These are phyloP conservation scores for Corythaeola cristata DNA, from an alignment of 2,113 vertebrate species.

Conservation along the genomic window DNA sequence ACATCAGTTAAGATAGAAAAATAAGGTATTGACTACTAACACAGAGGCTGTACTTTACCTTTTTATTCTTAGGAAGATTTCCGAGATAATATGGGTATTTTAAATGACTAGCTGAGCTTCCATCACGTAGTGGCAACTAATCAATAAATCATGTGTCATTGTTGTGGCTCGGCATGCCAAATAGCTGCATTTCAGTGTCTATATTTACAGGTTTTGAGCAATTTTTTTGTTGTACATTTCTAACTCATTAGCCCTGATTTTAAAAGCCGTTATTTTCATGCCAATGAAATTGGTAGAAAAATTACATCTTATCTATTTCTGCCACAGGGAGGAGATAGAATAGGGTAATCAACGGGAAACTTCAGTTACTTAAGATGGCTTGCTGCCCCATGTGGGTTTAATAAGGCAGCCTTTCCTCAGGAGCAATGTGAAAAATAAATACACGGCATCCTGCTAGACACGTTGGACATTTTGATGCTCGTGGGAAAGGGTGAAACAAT, in stretches of 20 bases:
- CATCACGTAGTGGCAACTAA: slow-evolving; percentile 47
- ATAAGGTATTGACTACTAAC: slow-evolving; percentile 10
- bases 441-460: background rate
- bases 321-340: slow-evolving; percentile 8
- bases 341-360: background rate
- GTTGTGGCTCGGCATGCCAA: slow-evolving; percentile 53
- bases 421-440: background rate
- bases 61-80: slow-evolving; percentile 44
- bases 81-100: slow-evolving; percentile 38
- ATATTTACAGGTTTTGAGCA: slow-evolving; percentile 11
- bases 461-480: background rate
- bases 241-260: slow-evolving; percentile 59
- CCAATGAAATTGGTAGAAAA: slow-evolving; percentile 50
- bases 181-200: slow-evolving; percentile 32
- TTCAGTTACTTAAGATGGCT: slow-evolving; percentile 2
- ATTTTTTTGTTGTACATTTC: slow-evolving; percentile 45
- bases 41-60: background rate
- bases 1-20: slow-evolving; percentile 11
- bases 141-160: slow-evolving; percentile 70
- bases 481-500: background rate
- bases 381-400: background rate
- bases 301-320: slow-evolving; percentile 41
- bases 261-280: slow-evolving; percentile 53
- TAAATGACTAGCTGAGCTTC: slow-evolving; percentile 40
- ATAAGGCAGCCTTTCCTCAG: background rate